Evolutionary conservation across 2,113 vertebrate species (phyloP).

Genomic region (Xyliphius kryptos): DNA sequence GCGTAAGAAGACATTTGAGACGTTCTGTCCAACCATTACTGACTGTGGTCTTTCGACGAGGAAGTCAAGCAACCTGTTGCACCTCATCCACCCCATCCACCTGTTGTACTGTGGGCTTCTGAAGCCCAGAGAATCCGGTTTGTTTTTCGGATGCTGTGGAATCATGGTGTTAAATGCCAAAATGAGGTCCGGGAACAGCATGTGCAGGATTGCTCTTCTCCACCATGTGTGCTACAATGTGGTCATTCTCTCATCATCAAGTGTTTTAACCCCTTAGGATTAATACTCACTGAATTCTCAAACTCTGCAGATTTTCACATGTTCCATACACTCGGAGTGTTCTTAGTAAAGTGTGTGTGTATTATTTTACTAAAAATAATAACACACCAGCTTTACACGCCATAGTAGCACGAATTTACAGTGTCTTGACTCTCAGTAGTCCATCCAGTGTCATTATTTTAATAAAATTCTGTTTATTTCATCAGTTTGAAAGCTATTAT

Average conservation of each 20-base stretch:
- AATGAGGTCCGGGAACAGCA: no score
- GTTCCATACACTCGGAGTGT: neutral
- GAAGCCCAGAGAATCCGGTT: no score
- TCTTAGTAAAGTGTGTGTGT: neutral
- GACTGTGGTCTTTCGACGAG: no score
- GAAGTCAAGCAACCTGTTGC: no score
- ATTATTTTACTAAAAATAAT: neutral
- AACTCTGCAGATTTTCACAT: neutral
- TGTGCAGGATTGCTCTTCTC: no score
- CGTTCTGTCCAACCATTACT: no score
- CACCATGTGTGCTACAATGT: no score
- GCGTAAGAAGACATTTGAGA: no score
- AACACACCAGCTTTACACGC: neutral
- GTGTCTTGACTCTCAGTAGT: neutral
- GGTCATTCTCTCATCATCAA: neutral
- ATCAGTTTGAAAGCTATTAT: slow-evolving; percentile 31
- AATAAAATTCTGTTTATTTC: slow-evolving; percentile 29
- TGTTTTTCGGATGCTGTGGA: no score
- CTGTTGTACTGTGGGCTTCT: no score
- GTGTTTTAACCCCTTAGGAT: neutral
- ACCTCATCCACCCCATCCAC: no score
- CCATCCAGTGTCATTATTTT: slow-evolving; percentile 9
- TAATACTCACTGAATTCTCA: neutral
- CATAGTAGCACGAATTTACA: neutral
- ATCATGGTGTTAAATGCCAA: no score